Evolutionary conservation across 2,113 vertebrate species (phyloP).

Genomic region (Poecile atricapillus): DNA sequence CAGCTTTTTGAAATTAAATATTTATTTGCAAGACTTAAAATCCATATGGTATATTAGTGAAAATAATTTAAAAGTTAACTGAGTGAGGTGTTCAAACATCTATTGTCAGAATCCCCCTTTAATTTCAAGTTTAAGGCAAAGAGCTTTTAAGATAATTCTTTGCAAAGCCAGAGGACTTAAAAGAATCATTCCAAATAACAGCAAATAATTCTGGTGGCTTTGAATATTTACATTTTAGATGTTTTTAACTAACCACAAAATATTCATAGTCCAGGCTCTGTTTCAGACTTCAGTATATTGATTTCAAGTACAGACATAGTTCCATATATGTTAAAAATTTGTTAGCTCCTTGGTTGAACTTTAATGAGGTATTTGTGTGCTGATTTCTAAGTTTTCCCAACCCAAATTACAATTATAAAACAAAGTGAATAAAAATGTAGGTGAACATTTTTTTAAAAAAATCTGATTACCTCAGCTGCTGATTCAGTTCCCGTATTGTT

Average conservation of each 20-base stretch:
- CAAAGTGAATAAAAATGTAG: conserved; percentile 63
- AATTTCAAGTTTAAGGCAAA: conserved; percentile 50
- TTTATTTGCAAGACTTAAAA: background rate
- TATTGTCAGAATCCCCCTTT: background rate
- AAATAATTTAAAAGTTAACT: background rate
- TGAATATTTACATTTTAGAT: background rate
- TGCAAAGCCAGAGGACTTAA: background rate
- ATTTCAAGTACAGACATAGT: background rate
- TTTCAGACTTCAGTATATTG: background rate
- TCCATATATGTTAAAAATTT: background rate
- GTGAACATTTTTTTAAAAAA: conserved; percentile 74
- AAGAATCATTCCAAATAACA: background rate
- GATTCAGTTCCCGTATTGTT: conserved; percentile 81
- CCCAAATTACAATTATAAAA: conserved; percentile 37
- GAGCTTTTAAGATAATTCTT: conserved; percentile 20
- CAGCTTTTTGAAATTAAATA: background rate
- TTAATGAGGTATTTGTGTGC: background rate
- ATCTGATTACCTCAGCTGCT: conserved; percentile 80
- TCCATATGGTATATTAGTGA: background rate
- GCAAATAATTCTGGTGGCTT: background rate
- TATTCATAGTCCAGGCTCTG: background rate
- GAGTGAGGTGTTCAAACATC: background rate
- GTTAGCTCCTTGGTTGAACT: background rate
- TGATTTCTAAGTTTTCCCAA: background rate
- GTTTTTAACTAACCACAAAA: background rate